Base-by-base conservation (phyloP, 2,888 invertebrate genomes). In the Drosophila demipolita region DNA sequence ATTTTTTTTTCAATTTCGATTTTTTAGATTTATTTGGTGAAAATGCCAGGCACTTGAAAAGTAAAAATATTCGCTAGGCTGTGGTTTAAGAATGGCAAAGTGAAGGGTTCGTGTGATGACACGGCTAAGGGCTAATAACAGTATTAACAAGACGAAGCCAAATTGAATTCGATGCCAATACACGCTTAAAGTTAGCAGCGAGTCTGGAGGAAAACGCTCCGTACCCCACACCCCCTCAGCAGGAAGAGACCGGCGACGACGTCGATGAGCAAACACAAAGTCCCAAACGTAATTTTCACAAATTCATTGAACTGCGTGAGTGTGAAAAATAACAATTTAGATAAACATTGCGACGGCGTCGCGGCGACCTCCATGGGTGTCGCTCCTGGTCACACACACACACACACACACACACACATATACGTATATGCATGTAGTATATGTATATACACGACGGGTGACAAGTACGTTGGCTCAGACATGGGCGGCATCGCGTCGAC, bases 281-380 rank as follows among this genome's bases (percentile, higher is more conserved):
- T 93, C 93, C 92, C 93, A 91, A 92, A 92, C 91, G 93, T 93
- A 93, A 93, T 93, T 93, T 93, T 88, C 91, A 91, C 91, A 88
- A 92, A 93, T 91, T 92, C 93, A 93, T 91, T 93, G 93, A 93
- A 93, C 93, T 93, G 92, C 92, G 91, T 92, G 81, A 92, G 92
- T 92, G 93, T 92, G 93, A 93, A 93, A 93, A 93, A 92, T 92
- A 92, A 91, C 93, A 93, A 92, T 92, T 93, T 92, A 93, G 93
- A 93, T 93, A 93, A 93, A 92, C 90, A 92, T 90, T 90, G 89
- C 87, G 91, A 89, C 91, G 89, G 73, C 83, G 83, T 71, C 75
- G 74, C 75, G 82, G 74, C 80, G 75, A 82, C 85, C 85, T 83
- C 83, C 82, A 82, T 87, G 83, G 87, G 86, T 83, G 85, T 80